Percentiles rank a stretch among this genome's conserved stretches.
Conservation (phyloP, 2,888 invertebrate species). For the Formica aserva region DNA sequence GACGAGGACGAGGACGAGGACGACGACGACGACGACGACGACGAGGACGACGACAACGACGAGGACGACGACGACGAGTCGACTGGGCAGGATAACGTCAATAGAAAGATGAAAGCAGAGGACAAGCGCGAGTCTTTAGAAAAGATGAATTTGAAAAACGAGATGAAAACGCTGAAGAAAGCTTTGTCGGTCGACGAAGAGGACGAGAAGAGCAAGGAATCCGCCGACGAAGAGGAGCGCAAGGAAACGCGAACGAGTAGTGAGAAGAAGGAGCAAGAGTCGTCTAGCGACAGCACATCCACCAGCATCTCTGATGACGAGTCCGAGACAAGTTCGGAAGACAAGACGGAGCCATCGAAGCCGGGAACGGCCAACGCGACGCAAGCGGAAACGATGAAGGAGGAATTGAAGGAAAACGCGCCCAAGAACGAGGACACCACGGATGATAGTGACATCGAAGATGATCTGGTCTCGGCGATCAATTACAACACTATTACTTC, state of each 20-base stretch:
- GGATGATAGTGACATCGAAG: slow-evolving; percentile 88
- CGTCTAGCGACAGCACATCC: slow-evolving; percentile 79
- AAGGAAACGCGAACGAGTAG: slow-evolving; percentile 64
- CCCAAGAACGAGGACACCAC: slow-evolving; percentile 80
- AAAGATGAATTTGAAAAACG: slow-evolving; percentile 72
- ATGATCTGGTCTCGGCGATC: slow-evolving; percentile 89
- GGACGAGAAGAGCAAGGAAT: slow-evolving; percentile 73
- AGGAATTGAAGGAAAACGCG: slow-evolving; percentile 21
- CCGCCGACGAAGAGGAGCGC: slow-evolving; percentile 66
- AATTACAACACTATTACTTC: slow-evolving; percentile 91
- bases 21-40: slow-evolving; percentile 31
- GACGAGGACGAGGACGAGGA: background rate
- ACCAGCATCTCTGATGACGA: slow-evolving; percentile 83
- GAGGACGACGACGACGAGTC: slow-evolving; percentile 51
- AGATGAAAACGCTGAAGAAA: slow-evolving; percentile 60
- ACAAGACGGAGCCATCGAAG: slow-evolving; percentile 82
- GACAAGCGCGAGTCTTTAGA: slow-evolving; percentile 58
- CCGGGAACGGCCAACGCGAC: slow-evolving; percentile 50
- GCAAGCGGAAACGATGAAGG: slow-evolving; percentile 51
- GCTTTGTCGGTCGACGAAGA: slow-evolving; percentile 69
- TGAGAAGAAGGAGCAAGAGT: slow-evolving; percentile 79
- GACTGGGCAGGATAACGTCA: slow-evolving; percentile 66
- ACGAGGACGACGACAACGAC: background rate
- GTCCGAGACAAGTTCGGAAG: slow-evolving; percentile 83
- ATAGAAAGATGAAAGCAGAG: slow-evolving; percentile 58